Evolutionary conservation across 2,888 invertebrate species (phyloP).

Genomic region (Nomada lathburiana): DNA sequence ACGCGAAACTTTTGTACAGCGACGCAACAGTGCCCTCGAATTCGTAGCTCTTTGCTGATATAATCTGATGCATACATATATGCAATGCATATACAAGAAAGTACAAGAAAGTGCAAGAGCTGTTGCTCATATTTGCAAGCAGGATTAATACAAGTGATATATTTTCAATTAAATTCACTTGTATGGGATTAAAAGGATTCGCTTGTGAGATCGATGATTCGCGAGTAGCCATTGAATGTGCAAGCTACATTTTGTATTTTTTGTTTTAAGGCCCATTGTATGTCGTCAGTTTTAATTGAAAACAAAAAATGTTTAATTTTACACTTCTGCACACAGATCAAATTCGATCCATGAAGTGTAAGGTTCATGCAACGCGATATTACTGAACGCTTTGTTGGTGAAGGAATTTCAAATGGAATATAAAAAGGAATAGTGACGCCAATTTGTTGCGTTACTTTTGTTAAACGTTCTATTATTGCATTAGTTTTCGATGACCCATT

Average conservation of each 20-base stretch:
- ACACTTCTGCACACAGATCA: neutral
- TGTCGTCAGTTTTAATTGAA: constrained; percentile 3
- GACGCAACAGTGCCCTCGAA: constrained; percentile 10
- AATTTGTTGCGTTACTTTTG: neutral
- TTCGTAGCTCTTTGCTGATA: constrained; percentile 10
- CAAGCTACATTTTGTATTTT: neutral
- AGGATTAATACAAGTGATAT: constrained; percentile 1
- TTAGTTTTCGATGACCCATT: constrained; percentile 22
- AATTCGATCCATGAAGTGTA: neutral
- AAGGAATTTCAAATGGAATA: neutral
- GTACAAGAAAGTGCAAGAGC: constrained; percentile 6
- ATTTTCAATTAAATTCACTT: constrained; percentile 25
- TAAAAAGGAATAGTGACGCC: neutral
- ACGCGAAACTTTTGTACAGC: constrained; percentile 15
- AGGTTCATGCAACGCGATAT: neutral
- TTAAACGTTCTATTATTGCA: neutral
- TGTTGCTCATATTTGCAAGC: constrained; percentile 6
- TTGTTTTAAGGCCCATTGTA: neutral
- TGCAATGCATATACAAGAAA: constrained; percentile 1
- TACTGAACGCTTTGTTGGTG: neutral
- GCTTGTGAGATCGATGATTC: constrained; percentile 2
- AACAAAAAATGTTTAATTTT: neutral
- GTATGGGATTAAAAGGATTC: constrained; percentile 9
- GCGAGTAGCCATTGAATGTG: neutral
- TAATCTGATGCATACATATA: neutral